Evolutionary conservation across 2,113 vertebrate genomes (phyloP).

Genomic region (Pelusios castaneus): DNA sequence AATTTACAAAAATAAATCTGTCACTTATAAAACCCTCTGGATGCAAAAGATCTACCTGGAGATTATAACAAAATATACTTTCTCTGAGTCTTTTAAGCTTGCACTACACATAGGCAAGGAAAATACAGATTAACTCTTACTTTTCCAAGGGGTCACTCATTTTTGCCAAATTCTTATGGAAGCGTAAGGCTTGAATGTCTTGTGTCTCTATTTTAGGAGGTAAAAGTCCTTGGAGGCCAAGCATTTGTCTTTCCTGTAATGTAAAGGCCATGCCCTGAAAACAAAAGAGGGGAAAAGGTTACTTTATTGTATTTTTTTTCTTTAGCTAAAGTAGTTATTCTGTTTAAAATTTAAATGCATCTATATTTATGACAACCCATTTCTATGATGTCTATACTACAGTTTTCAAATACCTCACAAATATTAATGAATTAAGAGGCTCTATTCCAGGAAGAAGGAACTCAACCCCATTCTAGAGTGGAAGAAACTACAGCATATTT

Average conservation of each 20-base stretch:
- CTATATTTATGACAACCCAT: fast-evolving
- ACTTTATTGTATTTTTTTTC: fast-evolving
- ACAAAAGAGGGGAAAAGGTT: background rate
- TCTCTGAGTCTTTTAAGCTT: background rate
- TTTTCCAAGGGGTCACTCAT: constrained; percentile 91
- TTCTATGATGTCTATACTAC: background rate
- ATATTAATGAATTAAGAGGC: background rate
- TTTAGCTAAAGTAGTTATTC: background rate
- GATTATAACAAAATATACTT: fast-evolving
- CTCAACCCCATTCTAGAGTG: background rate
- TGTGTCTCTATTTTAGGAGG: constrained; percentile 97
- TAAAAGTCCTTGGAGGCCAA: constrained; percentile 93
- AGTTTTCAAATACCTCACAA: background rate
- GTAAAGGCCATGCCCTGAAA: constrained; percentile 97
- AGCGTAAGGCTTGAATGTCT: constrained; percentile 93
- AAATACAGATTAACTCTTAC: constrained; percentile 74
- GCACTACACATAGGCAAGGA: background rate
- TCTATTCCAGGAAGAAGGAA: background rate
- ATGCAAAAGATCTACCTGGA: background rate
- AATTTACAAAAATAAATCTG: background rate
- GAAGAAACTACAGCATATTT: background rate
- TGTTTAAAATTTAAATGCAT: fast-evolving
- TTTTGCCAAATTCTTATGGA: constrained; percentile 92
- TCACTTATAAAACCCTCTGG: fast-evolving
- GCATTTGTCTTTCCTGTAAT: constrained; percentile 89